phyloP scores from a whole-genome alignment of 2,888 invertebrate species.

The Coelogynopora nodosa region DNA sequence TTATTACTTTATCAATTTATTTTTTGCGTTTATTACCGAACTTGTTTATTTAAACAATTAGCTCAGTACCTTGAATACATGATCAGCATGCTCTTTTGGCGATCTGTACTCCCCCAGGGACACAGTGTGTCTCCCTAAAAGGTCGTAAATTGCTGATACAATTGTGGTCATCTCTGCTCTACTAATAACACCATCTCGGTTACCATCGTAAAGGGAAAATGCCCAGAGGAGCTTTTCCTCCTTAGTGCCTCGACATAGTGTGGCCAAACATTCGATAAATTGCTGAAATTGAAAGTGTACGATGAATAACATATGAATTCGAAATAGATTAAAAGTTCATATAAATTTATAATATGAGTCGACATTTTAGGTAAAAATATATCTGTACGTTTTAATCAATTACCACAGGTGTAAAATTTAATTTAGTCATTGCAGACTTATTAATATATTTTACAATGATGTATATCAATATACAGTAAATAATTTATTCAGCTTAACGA shows the following conservation, averaged over 20 bases:
- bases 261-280: slow-evolving; percentile 85
- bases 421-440: too few species aligned
- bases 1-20: neutral
- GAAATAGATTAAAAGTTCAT: too few species aligned
- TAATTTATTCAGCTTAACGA: too few species aligned
- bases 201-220: slow-evolving; percentile 88
- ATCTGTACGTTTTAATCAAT: neutral
- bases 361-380: too few species aligned
- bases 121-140: slow-evolving; percentile 85
- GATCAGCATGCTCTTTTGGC: slow-evolving; percentile 82
- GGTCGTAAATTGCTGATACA: slow-evolving; percentile 84
- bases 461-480: too few species aligned
- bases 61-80: slow-evolving; percentile 78
- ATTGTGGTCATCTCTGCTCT: slow-evolving; percentile 92
- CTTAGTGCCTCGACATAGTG: slow-evolving; percentile 81
- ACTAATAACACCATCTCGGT: slow-evolving; percentile 83
- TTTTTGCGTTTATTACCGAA: neutral
- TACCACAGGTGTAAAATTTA: too few species aligned
- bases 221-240: slow-evolving; percentile 94
- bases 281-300: slow-evolving; percentile 77
- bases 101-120: slow-evolving; percentile 78
- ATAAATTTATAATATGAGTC: too few species aligned
- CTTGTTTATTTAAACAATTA: too few species aligned
- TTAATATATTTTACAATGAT: too few species aligned
- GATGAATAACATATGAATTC: neutral